Evolutionary conservation across 2,113 vertebrate species (phyloP).

Genomic region (Rhinopomastus cyanomelas): DNA sequence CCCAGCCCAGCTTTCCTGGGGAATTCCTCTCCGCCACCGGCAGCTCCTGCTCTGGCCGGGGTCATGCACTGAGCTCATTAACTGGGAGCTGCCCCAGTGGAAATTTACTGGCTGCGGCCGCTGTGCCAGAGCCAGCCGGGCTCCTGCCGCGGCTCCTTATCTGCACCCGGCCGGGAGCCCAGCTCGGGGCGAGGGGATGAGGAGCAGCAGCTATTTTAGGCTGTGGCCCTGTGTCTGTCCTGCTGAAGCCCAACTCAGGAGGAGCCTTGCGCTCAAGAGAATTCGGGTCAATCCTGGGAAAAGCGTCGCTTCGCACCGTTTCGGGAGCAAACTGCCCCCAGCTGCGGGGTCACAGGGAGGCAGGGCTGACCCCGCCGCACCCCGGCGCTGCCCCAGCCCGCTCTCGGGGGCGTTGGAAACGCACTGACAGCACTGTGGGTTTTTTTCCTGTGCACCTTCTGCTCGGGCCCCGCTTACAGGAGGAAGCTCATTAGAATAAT

Average conservation of each 20-base stretch:
- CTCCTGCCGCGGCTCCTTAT: background rate
- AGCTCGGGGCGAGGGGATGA: background rate
- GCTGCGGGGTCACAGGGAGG: background rate
- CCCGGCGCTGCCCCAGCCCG: background rate
- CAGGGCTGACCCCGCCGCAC: background rate
- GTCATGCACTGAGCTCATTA: constrained; percentile 43
- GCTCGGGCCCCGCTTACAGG: background rate
- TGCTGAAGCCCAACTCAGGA: rapidly evolving
- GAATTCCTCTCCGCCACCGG: constrained; percentile 33
- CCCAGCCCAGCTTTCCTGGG: background rate
- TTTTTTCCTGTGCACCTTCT: background rate
- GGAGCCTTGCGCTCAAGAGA: background rate
- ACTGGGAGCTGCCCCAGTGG: constrained; percentile 61
- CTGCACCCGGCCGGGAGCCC: background rate
- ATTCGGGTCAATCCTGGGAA: background rate
- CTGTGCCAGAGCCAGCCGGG: constrained; percentile 26
- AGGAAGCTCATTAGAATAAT: constrained; percentile 27
- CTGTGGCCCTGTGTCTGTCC: rapidly evolving
- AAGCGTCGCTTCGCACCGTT: rapidly evolving
- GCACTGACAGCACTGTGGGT: rapidly evolving
- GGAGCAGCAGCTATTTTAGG: background rate
- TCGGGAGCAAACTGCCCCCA: background rate
- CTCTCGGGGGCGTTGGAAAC: background rate
- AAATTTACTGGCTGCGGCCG: constrained; percentile 45
- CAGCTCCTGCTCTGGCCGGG: background rate